Base-by-base conservation (phyloP, 92 coral and sea anemone species). In the Paramuricea clavata region DNA sequence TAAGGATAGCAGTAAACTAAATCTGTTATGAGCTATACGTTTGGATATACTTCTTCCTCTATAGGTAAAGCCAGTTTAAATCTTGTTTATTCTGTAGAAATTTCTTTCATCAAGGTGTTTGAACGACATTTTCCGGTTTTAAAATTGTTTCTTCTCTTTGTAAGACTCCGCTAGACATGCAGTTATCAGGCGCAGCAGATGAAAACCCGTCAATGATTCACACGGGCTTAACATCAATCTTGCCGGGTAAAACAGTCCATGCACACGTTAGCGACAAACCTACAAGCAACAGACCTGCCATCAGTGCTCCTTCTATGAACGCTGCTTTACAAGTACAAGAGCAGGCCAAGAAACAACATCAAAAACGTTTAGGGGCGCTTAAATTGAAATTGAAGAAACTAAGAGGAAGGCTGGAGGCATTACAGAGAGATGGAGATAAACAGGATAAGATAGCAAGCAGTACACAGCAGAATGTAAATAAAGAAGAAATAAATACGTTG, bases 201-300 rank as follows among this genome's bases (percentile, higher is more conserved):
- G 84, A 41, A n/a, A 61, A 34, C 31, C 54, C 84, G 3, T 19
- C 84, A 0, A 7, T 36, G 34, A 27, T 60, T 35, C 72, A 57
- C 22, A 32, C 73, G n/a, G 73, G 73, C 57, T 67, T 79, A 23
- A 30, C 84, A 6, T 60, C 84, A 2, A 41, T 60, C 32, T 88
- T 89, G n/a, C 98, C 94, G 2, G 99, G 99, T 16, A 94, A 97
- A 71, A 97, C 99, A 8, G 93, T 97, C 49, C 96, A 92, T 59
- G 99, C 93, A 22, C 99, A 97, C 72, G 98, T 98, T 12, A 97
- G 99, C 75, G 99, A 97, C 90, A 97, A 94, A 50, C 99, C 99
- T 10, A 33, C 73, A 9, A 57, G 73, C 56, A 79, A 59, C 39
- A 69, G 84, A 6, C 84, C 84, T 0, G 84, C 82, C 21, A 77